Evolutionary conservation across 2,113 vertebrate genomes (phyloP), one percentile per base, ranked within the genome.

Genomic region (Scartelaos histophorus): DNA sequence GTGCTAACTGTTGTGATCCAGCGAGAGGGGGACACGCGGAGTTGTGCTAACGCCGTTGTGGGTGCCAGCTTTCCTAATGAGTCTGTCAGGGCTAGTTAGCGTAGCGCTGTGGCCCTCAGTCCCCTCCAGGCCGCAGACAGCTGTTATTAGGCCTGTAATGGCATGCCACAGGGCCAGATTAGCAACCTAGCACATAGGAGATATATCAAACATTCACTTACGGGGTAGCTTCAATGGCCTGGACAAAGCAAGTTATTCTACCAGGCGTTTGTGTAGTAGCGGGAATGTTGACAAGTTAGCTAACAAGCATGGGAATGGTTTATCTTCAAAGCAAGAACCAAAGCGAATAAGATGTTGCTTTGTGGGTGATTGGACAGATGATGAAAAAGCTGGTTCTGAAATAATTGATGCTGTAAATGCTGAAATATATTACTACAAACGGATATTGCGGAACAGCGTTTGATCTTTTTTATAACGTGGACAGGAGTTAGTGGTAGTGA

Each of bases 121-220:
- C 90, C 86, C 90, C 84, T 91, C 87, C 75, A 79, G 86, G 88
- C 90, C 88, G 78, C 85, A 91, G 93, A 93, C 93, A 94, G 92
- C 92, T 91, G 92, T 94, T 92, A 93, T 94, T 94, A 93, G 93
- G 91, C 86, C 86, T 83, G 82, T 94, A 94, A 93, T 94, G 90
- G 91, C 87, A 90, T 91, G 89, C 92, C 92, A 93, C 86, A 75
- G 91, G 90, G 91, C 90, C 83, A 90, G 89, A 92, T 92, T 92
- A 91, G 87, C 83, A 61, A 25, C 25, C 85, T 86, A 88, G 88
- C 87, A 91, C 83, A 86, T 82, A 76, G 84, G 86, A 87, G 85
- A 89, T 89, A 91, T 91, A 90, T 90, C 86, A 89, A 91, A 91
- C 85, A 90, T 88, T 90, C 84, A 88, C 90, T 88, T 86, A 89